Conservation (phyloP, 1,140 invertebrate genomes). For the Anastrepha obliqua region DNA sequence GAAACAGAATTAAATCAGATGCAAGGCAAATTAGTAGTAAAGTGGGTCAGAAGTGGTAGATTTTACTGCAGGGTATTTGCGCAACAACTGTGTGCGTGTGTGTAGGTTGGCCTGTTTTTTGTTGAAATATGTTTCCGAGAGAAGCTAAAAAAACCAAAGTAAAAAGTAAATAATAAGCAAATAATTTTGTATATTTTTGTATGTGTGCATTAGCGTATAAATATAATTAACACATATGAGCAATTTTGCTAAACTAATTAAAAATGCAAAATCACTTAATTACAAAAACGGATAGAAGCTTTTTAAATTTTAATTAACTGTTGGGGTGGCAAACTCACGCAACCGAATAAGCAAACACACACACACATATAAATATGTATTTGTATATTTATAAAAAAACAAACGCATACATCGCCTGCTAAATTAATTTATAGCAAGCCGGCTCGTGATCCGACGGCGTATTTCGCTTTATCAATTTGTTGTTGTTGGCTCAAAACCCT, state of each 20-base stretch:
- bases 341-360: background rate
- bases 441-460: too few relatives aligned
- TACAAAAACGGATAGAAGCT: slow-evolving; percentile 18
- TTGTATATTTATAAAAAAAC: background rate
- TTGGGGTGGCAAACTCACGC: background rate
- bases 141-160: background rate
- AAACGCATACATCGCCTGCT: background rate
- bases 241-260: slow-evolving; percentile 54
- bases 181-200: background rate
- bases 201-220: background rate
- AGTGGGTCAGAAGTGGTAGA: too few relatives aligned
- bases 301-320: slow-evolving; percentile 53
- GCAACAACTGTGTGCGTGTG: too few relatives aligned
- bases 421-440: background rate
- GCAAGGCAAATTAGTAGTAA: too few relatives aligned
- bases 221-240: slow-evolving; percentile 35
- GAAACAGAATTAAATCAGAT: too few relatives aligned
- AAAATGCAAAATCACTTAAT: slow-evolving; percentile 54
- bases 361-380: background rate
- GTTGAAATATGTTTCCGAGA: too few relatives aligned
- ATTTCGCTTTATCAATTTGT: background rate
- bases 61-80: too few relatives aligned
- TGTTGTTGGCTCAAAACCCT: too few relatives aligned
- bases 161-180: background rate
- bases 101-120: too few relatives aligned